These are phyloP conservation scores for Ectropis crepuscularia DNA, from an alignment of 2,888 invertebrate species.

Conservation along the genomic window DNA sequence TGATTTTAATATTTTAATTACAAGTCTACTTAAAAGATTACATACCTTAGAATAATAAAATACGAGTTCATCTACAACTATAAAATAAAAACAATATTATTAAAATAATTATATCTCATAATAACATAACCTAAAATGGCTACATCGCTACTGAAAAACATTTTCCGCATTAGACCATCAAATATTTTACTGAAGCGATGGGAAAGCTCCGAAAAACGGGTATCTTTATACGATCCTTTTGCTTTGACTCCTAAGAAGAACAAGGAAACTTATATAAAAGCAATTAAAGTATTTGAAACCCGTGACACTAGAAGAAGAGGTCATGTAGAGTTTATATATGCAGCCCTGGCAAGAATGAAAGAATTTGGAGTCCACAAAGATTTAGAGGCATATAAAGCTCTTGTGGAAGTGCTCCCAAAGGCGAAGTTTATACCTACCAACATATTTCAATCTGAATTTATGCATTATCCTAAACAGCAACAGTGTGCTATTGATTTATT, in stretches of 20 bases:
- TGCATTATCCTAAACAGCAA: conserved; percentile 98
- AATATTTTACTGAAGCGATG: conserved; percentile 63
- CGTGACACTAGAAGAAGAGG: conserved; percentile 90
- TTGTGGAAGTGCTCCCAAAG: conserved; percentile 94
- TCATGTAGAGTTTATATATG: conserved; percentile 97
- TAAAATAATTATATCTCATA: neutral
- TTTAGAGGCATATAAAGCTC: conserved; percentile 92
- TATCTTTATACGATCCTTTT: conserved; percentile 78
- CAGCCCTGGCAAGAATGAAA: conserved; percentile 94
- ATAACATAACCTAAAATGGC: conserved; percentile 65
- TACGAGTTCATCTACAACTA: neutral
- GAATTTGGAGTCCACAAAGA: conserved; percentile 95
- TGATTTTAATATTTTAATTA: too few species aligned
- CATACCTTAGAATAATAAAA: too few species aligned
- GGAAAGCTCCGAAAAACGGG: conserved; percentile 68
- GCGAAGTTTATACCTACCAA: conserved; percentile 94
- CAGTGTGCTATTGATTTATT: conserved; percentile 95
- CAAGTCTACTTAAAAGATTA: too few species aligned
- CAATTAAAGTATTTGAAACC: conserved; percentile 89
- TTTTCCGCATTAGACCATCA: conserved; percentile 57
- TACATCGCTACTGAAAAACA: conserved; percentile 62
- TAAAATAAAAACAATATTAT: neutral
- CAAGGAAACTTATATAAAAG: conserved; percentile 88
- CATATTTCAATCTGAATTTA: conserved; percentile 93
- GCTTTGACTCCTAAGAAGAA: conserved; percentile 82